phyloP scores from a whole-genome alignment of 2,113 vertebrate genomes.

The Antechinus flavipes region DNA sequence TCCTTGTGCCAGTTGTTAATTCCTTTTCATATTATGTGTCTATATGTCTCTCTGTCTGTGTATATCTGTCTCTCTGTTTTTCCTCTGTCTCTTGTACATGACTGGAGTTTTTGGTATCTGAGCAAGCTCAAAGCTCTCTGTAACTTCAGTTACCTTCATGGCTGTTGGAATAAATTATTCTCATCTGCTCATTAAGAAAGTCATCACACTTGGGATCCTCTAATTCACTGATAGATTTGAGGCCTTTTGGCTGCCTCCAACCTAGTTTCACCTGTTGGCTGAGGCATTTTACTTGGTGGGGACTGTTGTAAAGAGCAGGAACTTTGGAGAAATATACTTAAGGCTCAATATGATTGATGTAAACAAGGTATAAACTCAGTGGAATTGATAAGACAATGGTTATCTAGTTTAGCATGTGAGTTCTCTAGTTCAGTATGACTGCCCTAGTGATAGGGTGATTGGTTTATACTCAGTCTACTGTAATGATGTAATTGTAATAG shows the following conservation, averaged over 20 bases:
- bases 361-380: too few species aligned
- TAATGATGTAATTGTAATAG: too few species aligned
- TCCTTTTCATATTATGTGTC: neutral
- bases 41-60: too few species aligned
- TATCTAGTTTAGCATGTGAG: too few species aligned
- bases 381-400: too few species aligned
- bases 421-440: too few species aligned
- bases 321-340: too few species aligned
- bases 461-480: too few species aligned
- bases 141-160: neutral
- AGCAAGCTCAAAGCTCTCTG: neutral
- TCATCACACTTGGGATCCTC: neutral
- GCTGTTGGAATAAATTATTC: neutral
- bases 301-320: neutral
- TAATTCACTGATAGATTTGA: neutral
- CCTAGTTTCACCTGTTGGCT: neutral
- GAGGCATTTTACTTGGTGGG: neutral
- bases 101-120: neutral
- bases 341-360: too few species aligned
- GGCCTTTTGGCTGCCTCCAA: neutral
- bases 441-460: too few species aligned
- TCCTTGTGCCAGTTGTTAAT: neutral
- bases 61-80: too few species aligned
- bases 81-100: too few species aligned
- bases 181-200: neutral